A percentile compares a stretch with the other conserved stretches of the same genome.
Conservation (phyloP, 2,797 vertebrate species). For the Notoglanidium macrostoma region DNA sequence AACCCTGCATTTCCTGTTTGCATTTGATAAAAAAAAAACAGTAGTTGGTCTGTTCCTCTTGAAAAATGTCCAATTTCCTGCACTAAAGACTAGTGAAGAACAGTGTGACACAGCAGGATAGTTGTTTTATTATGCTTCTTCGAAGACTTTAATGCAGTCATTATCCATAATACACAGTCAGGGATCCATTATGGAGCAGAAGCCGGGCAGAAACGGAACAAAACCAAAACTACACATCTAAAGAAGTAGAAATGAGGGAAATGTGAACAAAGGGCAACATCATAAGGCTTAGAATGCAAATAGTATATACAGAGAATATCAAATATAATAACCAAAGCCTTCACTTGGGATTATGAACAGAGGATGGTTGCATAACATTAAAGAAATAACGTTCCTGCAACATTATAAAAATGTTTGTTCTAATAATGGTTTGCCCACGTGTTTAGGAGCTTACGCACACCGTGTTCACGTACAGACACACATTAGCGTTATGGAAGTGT, state of each 20-base stretch:
- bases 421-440: not conserved
- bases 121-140: not conserved
- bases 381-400: not conserved
- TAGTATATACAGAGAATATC: not conserved
- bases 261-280: not conserved
- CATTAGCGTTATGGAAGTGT: not conserved
- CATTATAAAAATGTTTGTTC: too few relatives aligned
- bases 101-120: not conserved
- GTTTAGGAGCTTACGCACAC: not conserved
- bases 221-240: not conserved
- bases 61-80: not conserved
- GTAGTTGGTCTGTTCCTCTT: not conserved
- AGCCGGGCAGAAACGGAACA: not conserved
- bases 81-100: not conserved
- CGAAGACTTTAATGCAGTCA: conserved; percentile 16
- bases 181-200: conserved; percentile 11
- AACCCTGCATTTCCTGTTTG: not conserved
- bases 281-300: not conserved
- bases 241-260: not conserved
- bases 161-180: conserved; percentile 3
- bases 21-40: not conserved
- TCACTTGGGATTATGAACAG: too few relatives aligned
- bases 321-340: not conserved
- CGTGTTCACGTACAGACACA: not conserved
- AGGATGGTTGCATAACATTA: not conserved